Evolutionary conservation across 2,888 invertebrate genomes (phyloP).

Genomic region (Dendrolimus pini): DNA sequence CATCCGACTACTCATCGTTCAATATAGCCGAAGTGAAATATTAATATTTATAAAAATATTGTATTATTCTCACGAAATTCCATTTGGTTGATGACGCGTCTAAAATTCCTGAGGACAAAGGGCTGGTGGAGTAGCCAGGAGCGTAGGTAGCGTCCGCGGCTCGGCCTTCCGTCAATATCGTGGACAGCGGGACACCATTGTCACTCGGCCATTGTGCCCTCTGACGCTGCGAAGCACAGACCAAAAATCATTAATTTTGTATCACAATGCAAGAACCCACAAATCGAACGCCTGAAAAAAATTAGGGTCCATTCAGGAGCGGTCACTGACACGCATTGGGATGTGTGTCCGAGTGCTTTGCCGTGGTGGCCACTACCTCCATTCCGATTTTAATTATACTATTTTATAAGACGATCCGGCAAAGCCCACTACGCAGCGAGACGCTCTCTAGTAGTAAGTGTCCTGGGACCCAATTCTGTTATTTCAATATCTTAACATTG

Average conservation of each 20-base stretch:
- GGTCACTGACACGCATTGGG: slow-evolving; percentile 60
- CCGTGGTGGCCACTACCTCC: slow-evolving; percentile 38
- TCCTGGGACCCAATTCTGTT: too few relatives aligned
- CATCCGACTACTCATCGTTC: slow-evolving; percentile 6
- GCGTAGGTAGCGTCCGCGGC: slow-evolving; percentile 59
- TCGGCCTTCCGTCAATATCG: slow-evolving; percentile 65
- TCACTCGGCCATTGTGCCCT: slow-evolving; percentile 59
- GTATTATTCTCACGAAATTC: slow-evolving; percentile 53
- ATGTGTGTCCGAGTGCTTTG: slow-evolving; percentile 27
- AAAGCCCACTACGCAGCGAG: slow-evolving; percentile 11
- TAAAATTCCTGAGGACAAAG: slow-evolving; percentile 62
- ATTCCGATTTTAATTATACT: slow-evolving; percentile 60
- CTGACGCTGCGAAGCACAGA: slow-evolving; percentile 61
- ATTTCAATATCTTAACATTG: too few relatives aligned
- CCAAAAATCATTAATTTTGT: slow-evolving; percentile 76
- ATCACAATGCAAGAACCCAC: slow-evolving; percentile 75
- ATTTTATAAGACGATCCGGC: slow-evolving; percentile 25
- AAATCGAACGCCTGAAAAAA: slow-evolving; percentile 68
- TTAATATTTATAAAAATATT: slow-evolving; percentile 45
- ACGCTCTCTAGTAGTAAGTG: neutral
- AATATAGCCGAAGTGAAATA: slow-evolving; percentile 24
- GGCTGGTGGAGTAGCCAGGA: slow-evolving; percentile 44
- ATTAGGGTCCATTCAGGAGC: slow-evolving; percentile 60
- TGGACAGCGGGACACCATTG: slow-evolving; percentile 74
- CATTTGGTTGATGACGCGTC: slow-evolving; percentile 59